Evolutionary conservation across 2,113 vertebrate genomes (phyloP).

Genomic region (Pangasianodon hypophthalmus): DNA sequence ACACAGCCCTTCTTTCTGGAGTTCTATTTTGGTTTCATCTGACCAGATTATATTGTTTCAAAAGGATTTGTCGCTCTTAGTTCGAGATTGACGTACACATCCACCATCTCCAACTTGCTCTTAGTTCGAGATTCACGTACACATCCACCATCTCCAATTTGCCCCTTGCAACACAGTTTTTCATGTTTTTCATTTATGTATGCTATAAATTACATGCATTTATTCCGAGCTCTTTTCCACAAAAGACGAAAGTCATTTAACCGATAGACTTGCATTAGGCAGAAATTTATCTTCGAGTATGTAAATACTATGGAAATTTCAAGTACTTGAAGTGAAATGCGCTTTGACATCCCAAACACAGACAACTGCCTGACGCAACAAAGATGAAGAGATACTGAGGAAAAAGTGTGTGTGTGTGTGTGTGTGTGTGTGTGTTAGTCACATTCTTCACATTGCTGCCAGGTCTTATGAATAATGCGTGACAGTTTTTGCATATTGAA

Average conservation of each 20-base stretch:
- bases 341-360: not conserved
- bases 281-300: not conserved
- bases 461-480: constrained; percentile 24
- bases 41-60: not conserved
- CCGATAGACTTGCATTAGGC: not conserved
- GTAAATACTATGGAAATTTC: not conserved
- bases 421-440: not conserved
- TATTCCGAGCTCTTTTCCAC: not conserved
- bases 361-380: not conserved
- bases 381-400: not conserved
- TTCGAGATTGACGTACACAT: too few species aligned
- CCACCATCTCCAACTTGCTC: not conserved
- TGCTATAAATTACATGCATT: not conserved
- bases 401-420: not conserved
- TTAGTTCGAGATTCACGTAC: too few species aligned
- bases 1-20: not conserved
- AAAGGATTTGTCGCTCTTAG: not conserved
- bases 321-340: not conserved
- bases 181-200: not conserved
- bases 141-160: not conserved
- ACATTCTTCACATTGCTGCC: constrained; percentile 11
- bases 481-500: constrained; percentile 21
- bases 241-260: not conserved
- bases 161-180: not conserved
- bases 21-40: not conserved